Percentiles rank a stretch among this genome's conserved stretches.
Conservation (phyloP, 2,113 vertebrate genomes). For the Corapipo altera region DNA sequence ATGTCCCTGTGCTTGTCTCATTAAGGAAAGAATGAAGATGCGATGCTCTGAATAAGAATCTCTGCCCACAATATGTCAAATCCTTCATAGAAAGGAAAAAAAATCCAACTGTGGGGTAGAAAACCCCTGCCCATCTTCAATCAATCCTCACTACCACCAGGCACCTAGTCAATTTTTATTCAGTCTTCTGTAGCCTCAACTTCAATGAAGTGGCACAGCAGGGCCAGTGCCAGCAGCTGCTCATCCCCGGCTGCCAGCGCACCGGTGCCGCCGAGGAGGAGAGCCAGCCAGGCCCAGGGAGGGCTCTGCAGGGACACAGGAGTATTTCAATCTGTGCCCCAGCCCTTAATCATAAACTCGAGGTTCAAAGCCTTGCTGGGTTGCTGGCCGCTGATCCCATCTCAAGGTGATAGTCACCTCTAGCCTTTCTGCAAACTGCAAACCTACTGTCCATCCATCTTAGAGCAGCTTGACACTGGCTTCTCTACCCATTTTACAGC, state of each 20-base stretch:
- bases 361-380: slow-evolving; percentile 74
- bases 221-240: slow-evolving; percentile 64
- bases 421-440: slow-evolving; percentile 79
- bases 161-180: slow-evolving; percentile 83
- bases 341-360: slow-evolving; percentile 79
- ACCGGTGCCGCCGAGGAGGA: background rate
- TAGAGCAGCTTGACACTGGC: slow-evolving; percentile 86
- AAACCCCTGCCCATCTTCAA: slow-evolving; percentile 84
- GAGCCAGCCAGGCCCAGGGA: background rate
- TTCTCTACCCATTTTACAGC: slow-evolving; percentile 93
- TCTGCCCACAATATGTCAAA: slow-evolving; percentile 81
- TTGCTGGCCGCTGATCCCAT: slow-evolving; percentile 74
- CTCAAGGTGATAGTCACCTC: slow-evolving; percentile 84
- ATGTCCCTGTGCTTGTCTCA: background rate
- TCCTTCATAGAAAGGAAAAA: slow-evolving; percentile 78
- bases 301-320: background rate
- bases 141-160: slow-evolving; percentile 84
- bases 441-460: slow-evolving; percentile 89
- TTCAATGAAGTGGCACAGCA: slow-evolving; percentile 88
- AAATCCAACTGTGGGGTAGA: slow-evolving; percentile 82
- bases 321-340: slow-evolving; percentile 65
- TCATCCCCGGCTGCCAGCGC: slow-evolving; percentile 8
- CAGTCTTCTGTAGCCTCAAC: slow-evolving; percentile 71
- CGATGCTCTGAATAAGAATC: background rate
- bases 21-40: slow-evolving; percentile 60